phyloP scores from a whole-genome alignment of 2,797 vertebrate genomes.

The Sebastes reedi region DNA sequence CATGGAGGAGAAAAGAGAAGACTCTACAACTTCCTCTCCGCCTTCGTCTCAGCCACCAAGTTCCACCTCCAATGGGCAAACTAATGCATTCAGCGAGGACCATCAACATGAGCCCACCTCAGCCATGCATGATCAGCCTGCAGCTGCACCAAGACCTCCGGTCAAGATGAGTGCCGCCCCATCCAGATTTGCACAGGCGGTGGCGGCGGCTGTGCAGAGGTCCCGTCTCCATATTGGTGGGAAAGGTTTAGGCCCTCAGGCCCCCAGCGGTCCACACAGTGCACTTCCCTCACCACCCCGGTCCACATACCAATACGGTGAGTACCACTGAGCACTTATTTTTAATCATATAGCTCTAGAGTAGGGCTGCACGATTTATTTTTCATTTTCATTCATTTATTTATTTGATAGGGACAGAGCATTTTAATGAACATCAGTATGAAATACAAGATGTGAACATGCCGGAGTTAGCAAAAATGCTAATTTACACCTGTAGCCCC shows the following conservation, averaged over 20 bases:
- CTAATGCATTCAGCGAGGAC: not conserved
- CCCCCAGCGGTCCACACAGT: not conserved
- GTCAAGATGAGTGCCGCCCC: constrained; percentile 59
- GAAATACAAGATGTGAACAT: no score
- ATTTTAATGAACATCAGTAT: no score
- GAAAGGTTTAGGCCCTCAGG: constrained; percentile 24
- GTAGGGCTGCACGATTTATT: not conserved
- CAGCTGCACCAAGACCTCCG: constrained; percentile 73
- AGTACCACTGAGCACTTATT: constrained; percentile 26
- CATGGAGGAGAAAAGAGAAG: not conserved
- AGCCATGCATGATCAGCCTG: not conserved
- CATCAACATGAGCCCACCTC: not conserved
- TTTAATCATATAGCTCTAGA: not conserved
- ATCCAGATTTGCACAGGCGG: constrained; percentile 91
- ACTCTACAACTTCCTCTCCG: not conserved
- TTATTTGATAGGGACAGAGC: no score
- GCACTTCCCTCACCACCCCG: constrained; percentile 36
- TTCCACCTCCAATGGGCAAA: not conserved
- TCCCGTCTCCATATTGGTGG: constrained; percentile 77
- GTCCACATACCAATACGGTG: constrained; percentile 60
- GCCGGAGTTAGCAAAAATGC: no score
- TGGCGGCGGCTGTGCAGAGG: constrained; percentile 87
- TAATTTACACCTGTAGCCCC: no score
- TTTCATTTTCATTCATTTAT: no score
- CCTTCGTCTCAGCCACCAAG: not conserved